phyloP scores from a whole-genome alignment of 2,113 vertebrate genomes.

The Archocentrus centrarchus region DNA sequence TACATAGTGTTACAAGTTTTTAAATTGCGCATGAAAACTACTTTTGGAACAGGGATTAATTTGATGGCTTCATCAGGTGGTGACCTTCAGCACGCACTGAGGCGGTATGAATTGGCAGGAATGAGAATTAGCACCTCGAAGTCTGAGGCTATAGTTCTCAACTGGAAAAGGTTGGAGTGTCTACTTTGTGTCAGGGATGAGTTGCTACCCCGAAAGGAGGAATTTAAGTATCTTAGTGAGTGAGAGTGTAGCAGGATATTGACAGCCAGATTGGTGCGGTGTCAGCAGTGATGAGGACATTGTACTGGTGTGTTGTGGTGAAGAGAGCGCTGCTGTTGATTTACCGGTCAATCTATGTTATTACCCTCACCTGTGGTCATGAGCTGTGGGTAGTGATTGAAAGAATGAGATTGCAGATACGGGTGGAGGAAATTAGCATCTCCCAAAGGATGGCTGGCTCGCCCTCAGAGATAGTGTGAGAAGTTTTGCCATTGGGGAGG shows the following conservation, averaged over 20 bases:
- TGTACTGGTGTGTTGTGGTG: not conserved
- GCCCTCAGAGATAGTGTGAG: not conserved
- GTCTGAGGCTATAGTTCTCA: rapidly evolving
- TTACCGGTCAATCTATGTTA: not conserved
- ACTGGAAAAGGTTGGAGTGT: not conserved
- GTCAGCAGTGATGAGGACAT: not conserved
- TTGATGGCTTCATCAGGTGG: not conserved
- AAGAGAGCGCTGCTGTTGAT: not conserved
- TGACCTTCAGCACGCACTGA: not conserved
- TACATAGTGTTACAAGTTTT: not conserved
- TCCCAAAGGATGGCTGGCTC: not conserved
- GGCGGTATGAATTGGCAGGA: not conserved
- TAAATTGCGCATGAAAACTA: not conserved
- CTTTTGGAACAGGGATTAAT: not conserved
- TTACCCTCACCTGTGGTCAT: not conserved
- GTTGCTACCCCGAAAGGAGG: not conserved
- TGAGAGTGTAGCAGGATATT: not conserved
- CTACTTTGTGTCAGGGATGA: not conserved
- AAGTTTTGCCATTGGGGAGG: too few species aligned
- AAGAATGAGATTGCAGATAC: rapidly evolving
- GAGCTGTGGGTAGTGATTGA: not conserved
- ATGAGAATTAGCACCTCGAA: not conserved
- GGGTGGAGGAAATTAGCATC: not conserved
- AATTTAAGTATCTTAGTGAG: not conserved
- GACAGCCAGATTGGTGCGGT: rapidly evolving